Evolutionary conservation across 2,888 invertebrate genomes (phyloP).

Genomic region (Rhagophthalmus giganteus): DNA sequence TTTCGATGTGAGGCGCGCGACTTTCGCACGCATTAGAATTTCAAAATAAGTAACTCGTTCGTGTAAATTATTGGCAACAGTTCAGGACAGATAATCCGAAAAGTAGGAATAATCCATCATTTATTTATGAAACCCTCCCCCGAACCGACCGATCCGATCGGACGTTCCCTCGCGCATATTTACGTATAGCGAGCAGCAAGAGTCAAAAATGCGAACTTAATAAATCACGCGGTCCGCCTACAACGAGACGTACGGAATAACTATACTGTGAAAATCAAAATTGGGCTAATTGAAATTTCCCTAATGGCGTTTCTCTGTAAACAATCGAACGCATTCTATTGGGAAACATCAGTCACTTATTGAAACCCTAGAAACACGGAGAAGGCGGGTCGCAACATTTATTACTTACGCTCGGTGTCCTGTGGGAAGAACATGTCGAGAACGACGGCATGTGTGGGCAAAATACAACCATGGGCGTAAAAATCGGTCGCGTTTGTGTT

Average conservation of each 20-base stretch:
- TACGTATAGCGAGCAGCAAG: background rate
- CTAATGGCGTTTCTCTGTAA: slow-evolving; percentile 57
- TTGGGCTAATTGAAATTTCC: slow-evolving; percentile 55
- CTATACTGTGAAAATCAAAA: slow-evolving; percentile 10
- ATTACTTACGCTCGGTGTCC: slow-evolving; percentile 37
- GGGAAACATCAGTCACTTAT: slow-evolving; percentile 56
- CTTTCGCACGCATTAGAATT: background rate
- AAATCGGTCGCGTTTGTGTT: slow-evolving; percentile 28
- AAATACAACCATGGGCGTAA: slow-evolving; percentile 29
- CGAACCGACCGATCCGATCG: background rate
- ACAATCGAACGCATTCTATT: slow-evolving; percentile 47
- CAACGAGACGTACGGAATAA: background rate
- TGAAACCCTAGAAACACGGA: slow-evolving; percentile 43
- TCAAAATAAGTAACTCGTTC: background rate
- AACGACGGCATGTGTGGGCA: slow-evolving; percentile 34
- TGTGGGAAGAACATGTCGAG: slow-evolving; percentile 37
- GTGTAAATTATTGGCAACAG: background rate
- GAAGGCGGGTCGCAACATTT: slow-evolving; percentile 48
- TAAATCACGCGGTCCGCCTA: background rate
- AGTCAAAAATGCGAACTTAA: background rate
- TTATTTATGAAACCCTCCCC: background rate
- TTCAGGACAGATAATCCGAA: background rate
- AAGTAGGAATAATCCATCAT: background rate
- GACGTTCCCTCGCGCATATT: background rate
- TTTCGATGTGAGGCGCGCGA: too few relatives aligned